Percentiles rank a stretch among this genome's conserved stretches.
These are phyloP conservation scores for Ectemnius continuus DNA, from an alignment of 2,888 invertebrate genomes.

Conservation along the genomic window DNA sequence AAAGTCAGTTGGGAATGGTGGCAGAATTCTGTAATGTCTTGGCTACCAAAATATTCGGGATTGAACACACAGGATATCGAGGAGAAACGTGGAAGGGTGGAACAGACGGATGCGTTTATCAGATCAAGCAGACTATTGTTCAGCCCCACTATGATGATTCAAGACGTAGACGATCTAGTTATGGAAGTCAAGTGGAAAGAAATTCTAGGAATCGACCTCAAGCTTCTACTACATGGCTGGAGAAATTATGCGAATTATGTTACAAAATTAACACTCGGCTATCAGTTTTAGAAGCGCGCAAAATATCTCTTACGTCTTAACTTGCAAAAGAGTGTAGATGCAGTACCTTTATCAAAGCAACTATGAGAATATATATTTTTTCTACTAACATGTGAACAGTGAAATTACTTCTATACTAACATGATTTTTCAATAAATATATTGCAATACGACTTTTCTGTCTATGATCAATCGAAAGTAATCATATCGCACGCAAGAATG, in stretches of 20 bases:
- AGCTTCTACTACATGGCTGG: conserved; percentile 65
- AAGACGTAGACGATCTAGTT: conserved; percentile 52
- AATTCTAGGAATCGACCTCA: conserved; percentile 60
- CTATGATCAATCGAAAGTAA: conserved; percentile 2
- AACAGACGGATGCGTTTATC: conserved; percentile 43
- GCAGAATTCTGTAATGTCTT: conserved; percentile 67
- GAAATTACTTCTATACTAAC: conserved; percentile 52
- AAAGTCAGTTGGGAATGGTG: conserved; percentile 66
- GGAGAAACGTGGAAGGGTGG: conserved; percentile 40
- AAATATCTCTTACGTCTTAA: neutral
- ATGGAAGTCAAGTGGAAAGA: conserved; percentile 68
- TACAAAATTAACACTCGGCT: conserved; percentile 60
- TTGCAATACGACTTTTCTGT: conserved; percentile 9
- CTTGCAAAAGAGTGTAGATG: conserved; percentile 15
- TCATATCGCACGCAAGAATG: too few relatives aligned
- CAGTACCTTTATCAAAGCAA: conserved; percentile 24
- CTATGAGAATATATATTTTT: conserved; percentile 72
- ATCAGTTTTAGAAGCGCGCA: conserved; percentile 52
- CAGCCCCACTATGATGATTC: conserved; percentile 44
- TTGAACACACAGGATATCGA: conserved; percentile 30
- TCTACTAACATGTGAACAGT: conserved; percentile 68
- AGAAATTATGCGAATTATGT: conserved; percentile 63
- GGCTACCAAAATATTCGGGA: conserved; percentile 65
- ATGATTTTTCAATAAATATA: conserved; percentile 66
- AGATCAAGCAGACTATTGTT: conserved; percentile 58